phyloP scores from a whole-genome alignment of 2,113 vertebrate genomes.

The Acrocephalus arundinaceus region DNA sequence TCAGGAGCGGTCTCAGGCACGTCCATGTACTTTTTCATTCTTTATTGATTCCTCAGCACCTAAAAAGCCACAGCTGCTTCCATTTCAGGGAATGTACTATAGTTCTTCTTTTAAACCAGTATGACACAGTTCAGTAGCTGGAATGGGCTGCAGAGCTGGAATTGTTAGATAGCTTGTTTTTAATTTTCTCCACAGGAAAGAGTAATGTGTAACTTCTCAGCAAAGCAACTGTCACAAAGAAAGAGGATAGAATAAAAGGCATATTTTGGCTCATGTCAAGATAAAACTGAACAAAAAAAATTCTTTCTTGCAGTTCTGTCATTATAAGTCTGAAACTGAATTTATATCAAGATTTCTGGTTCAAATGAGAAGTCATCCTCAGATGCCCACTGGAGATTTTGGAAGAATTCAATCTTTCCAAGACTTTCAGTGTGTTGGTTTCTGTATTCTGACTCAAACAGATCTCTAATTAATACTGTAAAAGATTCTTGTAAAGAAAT shows the following conservation, averaged over 20 bases:
- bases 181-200: conserved; percentile 68
- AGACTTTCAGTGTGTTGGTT: not conserved
- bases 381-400: not conserved
- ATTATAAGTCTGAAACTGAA: conserved; percentile 17
- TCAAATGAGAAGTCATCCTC: not conserved
- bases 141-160: conserved; percentile 47
- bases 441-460: not conserved
- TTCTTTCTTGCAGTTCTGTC: not conserved
- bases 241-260: conserved; percentile 48
- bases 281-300: conserved; percentile 39
- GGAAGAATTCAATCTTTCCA: not conserved
- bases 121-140: conserved; percentile 61
- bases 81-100: conserved; percentile 32
- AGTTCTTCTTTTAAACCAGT: conserved; percentile 64
- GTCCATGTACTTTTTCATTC: conserved; percentile 26
- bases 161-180: conserved; percentile 64
- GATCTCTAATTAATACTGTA: conserved; percentile 9
- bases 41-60: conserved; percentile 52
- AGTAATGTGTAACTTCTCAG: conserved; percentile 62
- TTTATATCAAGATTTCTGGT: conserved; percentile 35
- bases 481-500: not conserved
- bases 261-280: conserved; percentile 60
- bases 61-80: conserved; percentile 67
- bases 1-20: conserved; percentile 17
- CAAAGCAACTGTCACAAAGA: conserved; percentile 53